Conservation (phyloP, 2,888 invertebrate genomes). For the Sisyra nigra region DNA sequence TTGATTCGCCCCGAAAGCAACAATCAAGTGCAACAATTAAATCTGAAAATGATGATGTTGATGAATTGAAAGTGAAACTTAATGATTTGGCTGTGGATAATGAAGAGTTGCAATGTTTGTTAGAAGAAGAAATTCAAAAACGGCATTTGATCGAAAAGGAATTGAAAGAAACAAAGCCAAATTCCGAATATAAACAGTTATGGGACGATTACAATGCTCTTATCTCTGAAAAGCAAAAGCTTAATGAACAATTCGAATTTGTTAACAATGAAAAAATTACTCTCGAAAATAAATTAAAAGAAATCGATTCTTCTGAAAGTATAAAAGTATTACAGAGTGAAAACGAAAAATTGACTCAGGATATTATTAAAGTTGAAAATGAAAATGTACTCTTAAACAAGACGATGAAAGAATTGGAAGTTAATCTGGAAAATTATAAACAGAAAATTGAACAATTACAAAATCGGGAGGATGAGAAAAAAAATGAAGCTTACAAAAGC, state of each 20-base stretch:
- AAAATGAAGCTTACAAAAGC: neutral
- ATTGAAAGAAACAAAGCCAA: slow-evolving; percentile 10
- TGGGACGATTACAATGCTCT: slow-evolving; percentile 5
- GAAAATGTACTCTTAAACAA: slow-evolving; percentile 15
- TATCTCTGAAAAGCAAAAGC: slow-evolving; percentile 5
- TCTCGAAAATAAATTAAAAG: no score
- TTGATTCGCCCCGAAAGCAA: slow-evolving; percentile 10
- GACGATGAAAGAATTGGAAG: slow-evolving; percentile 22
- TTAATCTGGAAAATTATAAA: slow-evolving; percentile 14
- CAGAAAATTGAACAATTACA: slow-evolving; percentile 17
- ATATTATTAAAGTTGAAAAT: no score
- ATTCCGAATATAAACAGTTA: slow-evolving; percentile 10
- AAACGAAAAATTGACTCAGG: neutral
- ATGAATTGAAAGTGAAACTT: slow-evolving; percentile 34
- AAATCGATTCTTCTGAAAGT: neutral
- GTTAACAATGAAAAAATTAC: neutral
- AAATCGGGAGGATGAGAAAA: neutral
- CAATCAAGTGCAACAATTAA: slow-evolving; percentile 7
- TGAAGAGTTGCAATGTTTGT: slow-evolving; percentile 37
- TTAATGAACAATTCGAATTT: neutral
- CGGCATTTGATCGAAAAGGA: slow-evolving; percentile 20
- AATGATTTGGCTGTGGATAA: slow-evolving; percentile 43
- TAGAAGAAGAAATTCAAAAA: slow-evolving; percentile 33
- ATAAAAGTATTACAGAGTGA: neutral
- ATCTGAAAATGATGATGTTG: slow-evolving; percentile 20